Conservation (phyloP, 2,797 vertebrate species). For the Masticophis lateralis region DNA sequence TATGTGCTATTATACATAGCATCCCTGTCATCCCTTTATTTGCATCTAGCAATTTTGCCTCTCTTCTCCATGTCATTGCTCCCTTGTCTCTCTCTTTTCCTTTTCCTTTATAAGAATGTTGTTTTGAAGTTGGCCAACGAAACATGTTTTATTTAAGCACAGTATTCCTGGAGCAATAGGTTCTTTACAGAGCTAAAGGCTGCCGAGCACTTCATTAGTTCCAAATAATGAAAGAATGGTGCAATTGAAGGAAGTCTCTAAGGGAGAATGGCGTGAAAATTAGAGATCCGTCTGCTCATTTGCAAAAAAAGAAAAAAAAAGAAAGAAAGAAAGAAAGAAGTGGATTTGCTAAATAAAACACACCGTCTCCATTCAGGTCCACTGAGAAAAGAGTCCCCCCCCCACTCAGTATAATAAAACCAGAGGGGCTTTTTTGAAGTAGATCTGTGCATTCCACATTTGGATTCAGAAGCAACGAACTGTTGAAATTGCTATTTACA, state of each 20-base stretch:
- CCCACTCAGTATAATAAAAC: conserved; percentile 71
- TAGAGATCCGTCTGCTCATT: conserved; percentile 71
- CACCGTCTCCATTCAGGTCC: conserved; percentile 62
- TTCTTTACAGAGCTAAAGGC: conserved; percentile 69
- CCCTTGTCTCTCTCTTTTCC: conserved; percentile 22
- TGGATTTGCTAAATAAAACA: conserved; percentile 68
- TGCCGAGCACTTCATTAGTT: conserved; percentile 76
- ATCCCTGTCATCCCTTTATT: neutral
- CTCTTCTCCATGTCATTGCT: conserved; percentile 38
- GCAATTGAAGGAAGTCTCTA: conserved; percentile 71
- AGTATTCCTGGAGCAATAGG: conserved; percentile 66
- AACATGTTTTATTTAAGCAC: conserved; percentile 76
- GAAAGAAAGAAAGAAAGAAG: conserved; percentile 42
- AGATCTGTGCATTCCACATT: conserved; percentile 66
- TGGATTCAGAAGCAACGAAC: conserved; percentile 69
- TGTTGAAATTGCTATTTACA: conserved; percentile 80
- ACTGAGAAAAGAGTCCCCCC: conserved; percentile 57
- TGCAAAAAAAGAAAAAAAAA: conserved; percentile 36
- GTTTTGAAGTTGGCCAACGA: conserved; percentile 78
- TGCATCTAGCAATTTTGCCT: neutral
- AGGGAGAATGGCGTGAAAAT: conserved; percentile 72
- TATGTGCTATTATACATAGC: conserved; percentile 45
- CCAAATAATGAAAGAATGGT: conserved; percentile 75
- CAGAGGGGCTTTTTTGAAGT: conserved; percentile 67
- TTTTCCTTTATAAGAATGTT: conserved; percentile 54